Evolutionary conservation across 2,113 vertebrate species (phyloP).

Genomic region (Petrocephalus microphthalmus): DNA sequence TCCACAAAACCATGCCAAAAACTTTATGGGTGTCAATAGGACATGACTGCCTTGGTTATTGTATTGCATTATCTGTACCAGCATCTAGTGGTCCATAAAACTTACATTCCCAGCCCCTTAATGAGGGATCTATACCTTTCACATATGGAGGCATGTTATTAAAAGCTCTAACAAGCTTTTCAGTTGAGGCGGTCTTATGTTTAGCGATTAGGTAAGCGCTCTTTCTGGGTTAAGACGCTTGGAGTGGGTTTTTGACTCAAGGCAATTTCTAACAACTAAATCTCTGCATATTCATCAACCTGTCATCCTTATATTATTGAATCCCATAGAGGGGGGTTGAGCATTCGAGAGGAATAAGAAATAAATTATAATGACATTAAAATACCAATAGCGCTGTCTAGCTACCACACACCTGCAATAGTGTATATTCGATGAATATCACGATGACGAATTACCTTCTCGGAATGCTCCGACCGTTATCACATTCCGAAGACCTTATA

Average conservation of each 20-base stretch:
- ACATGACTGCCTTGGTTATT: background rate
- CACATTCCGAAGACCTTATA: constrained; percentile 7
- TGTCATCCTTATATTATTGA: background rate
- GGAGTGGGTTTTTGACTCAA: background rate
- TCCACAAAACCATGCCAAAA: background rate
- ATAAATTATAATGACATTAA: background rate
- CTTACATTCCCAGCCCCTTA: background rate
- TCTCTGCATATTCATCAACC: constrained; percentile 8
- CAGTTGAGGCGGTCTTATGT: background rate
- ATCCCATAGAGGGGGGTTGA: background rate
- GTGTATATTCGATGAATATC: constrained; percentile 14
- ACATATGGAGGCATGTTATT: background rate
- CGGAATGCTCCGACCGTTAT: background rate
- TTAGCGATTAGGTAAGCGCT: background rate
- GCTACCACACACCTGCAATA: background rate
- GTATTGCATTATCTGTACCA: background rate
- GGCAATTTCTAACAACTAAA: background rate
- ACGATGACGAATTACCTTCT: constrained; percentile 6
- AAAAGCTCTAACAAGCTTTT: background rate
- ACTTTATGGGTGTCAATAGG: background rate
- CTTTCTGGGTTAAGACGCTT: background rate
- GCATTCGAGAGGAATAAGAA: background rate
- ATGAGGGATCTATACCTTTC: background rate
- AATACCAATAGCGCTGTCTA: background rate
- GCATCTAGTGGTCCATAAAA: background rate